Conservation (phyloP, 2,113 vertebrate genomes). For the Cottus gobio region DNA sequence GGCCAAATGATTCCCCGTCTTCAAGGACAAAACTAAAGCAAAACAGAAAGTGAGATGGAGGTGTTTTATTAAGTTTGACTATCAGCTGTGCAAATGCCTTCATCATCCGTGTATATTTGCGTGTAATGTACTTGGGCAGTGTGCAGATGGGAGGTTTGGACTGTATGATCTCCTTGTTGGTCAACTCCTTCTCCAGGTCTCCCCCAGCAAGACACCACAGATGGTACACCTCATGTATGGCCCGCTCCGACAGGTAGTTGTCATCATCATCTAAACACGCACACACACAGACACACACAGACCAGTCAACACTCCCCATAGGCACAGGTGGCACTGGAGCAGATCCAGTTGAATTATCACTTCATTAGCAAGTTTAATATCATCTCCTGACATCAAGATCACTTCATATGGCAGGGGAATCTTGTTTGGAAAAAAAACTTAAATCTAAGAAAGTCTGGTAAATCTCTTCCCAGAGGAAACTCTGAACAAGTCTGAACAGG, state of each 20-base stretch:
- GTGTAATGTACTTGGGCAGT: constrained; percentile 89
- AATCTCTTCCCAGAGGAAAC: neutral
- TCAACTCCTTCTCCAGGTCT: constrained; percentile 97
- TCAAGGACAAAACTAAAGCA: constrained; percentile 91
- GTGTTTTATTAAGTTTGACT: neutral
- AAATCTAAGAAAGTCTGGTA: neutral
- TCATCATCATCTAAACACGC: constrained; percentile 81
- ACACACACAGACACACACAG: neutral
- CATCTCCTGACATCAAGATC: neutral
- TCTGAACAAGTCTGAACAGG: neutral
- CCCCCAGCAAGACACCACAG: constrained; percentile 98
- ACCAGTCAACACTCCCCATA: neutral
- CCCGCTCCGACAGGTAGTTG: constrained; percentile 92
- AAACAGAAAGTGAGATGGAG: neutral
- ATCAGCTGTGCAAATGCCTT: neutral
- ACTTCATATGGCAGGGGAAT: neutral
- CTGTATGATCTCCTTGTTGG: constrained; percentile 96
- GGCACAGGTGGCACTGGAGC: neutral
- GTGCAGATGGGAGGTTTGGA: constrained; percentile 98
- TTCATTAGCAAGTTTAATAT: neutral
- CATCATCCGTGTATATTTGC: neutral
- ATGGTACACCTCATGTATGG: constrained; percentile 96
- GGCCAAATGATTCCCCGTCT: constrained; percentile 96
- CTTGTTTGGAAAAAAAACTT: neutral
- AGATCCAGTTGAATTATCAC: neutral